A percentile compares a stretch with the other conserved stretches of the same genome.
These are phyloP conservation scores for Microplitis demolitor DNA, from an alignment of 1,140 invertebrate genomes.

Conservation along the genomic window DNA sequence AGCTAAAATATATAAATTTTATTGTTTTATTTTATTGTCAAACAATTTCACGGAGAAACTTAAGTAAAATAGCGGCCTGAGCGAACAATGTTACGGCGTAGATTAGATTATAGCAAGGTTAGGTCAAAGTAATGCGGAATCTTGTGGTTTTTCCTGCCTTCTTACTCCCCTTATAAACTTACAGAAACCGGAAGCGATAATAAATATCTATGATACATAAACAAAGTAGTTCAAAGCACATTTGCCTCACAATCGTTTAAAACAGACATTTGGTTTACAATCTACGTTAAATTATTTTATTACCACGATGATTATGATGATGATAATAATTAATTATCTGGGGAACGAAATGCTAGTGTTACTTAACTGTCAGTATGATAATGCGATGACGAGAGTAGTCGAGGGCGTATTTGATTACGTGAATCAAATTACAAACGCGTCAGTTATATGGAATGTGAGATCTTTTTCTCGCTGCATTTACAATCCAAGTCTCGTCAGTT, in stretches of 20 bases:
- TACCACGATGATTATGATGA: too few species aligned
- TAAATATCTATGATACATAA: neutral
- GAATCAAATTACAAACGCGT: constrained; percentile 1
- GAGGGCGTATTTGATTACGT: constrained; percentile 1
- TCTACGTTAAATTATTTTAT: too few species aligned
- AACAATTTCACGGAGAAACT: neutral
- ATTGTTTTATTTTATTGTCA: neutral
- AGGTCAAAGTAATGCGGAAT: neutral
- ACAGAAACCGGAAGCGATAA: neutral
- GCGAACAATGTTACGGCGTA: neutral
- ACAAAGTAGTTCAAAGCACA: too few species aligned
- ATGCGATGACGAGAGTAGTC: neutral
- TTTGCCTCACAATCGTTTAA: too few species aligned
- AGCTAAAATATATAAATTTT: too few species aligned
- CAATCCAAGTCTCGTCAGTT: too few species aligned
- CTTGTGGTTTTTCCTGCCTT: constrained; percentile 6
- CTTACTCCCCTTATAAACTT: neutral
- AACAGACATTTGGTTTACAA: too few species aligned
- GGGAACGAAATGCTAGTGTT: too few species aligned
- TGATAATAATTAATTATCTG: too few species aligned
- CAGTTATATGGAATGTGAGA: neutral
- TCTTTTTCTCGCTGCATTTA: neutral
- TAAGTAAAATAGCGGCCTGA: neutral
- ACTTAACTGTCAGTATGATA: neutral
- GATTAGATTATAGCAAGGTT: neutral